Percentiles rank a stretch among this genome's conserved stretches.
Evolutionary conservation across 2,797 vertebrate species (phyloP).

Genomic region (Urosaurus nigricauda): DNA sequence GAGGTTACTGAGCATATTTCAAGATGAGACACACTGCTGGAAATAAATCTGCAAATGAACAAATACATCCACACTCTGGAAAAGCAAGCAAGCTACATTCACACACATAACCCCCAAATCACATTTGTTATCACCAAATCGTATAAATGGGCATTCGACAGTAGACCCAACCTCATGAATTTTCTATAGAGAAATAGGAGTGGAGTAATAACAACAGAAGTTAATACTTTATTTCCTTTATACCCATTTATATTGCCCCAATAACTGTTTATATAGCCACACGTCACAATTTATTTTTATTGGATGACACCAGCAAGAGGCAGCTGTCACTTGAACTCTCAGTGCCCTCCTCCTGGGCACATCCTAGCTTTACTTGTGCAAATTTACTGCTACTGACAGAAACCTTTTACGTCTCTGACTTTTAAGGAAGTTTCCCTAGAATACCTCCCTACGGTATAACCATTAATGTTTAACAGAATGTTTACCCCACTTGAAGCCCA

Average conservation of each 20-base stretch:
- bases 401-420: neutral
- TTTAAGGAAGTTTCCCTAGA: neutral
- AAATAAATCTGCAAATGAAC: constrained; percentile 36
- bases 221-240: constrained; percentile 2
- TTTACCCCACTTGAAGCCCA: neutral
- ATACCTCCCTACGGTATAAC: neutral
- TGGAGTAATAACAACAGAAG: neutral
- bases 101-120: neutral
- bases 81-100: constrained; percentile 31
- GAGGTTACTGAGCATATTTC: constrained; percentile 38
- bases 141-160: neutral
- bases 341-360: neutral
- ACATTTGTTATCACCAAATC: neutral
- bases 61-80: neutral
- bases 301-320: neutral
- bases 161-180: neutral
- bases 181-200: neutral
- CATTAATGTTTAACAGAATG: neutral
- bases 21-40: constrained; percentile 42
- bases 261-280: neutral
- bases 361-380: too few species aligned
- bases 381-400: neutral
- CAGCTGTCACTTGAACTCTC: neutral
- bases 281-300: neutral
- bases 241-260: neutral